phyloP scores from a whole-genome alignment of 1,140 invertebrate genomes.

The Chironomus tepperi region DNA sequence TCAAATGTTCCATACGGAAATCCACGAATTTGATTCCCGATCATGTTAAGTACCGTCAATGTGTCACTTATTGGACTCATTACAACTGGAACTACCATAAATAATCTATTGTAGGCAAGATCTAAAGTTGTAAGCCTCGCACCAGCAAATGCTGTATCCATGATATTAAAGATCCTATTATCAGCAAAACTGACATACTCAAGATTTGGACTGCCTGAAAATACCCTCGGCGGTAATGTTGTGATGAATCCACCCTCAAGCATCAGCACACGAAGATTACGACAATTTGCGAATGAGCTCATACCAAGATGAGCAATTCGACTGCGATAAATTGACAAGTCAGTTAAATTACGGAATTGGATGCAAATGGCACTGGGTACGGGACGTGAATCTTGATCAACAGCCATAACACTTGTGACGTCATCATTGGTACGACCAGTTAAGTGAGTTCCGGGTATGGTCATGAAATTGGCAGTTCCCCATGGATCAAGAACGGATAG shows the following conservation, averaged over 20 bases:
- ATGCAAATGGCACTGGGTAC: not conserved
- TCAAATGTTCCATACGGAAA: constrained; percentile 64
- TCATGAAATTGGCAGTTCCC: not conserved
- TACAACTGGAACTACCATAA: not conserved
- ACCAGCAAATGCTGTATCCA: not conserved
- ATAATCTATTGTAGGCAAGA: not conserved
- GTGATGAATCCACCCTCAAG: no score
- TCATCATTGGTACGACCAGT: not conserved
- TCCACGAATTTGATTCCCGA: constrained; percentile 59
- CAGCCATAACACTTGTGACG: not conserved
- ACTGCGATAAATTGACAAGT: not conserved
- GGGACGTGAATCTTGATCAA: not conserved
- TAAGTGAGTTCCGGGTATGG: not conserved
- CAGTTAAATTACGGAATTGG: not conserved
- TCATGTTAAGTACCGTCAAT: constrained; percentile 49
- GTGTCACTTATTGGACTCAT: not conserved
- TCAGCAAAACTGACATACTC: constrained; percentile 33
- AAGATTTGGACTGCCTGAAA: not conserved
- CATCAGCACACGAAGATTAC: no score
- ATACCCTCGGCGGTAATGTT: no score
- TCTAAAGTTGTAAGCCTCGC: not conserved
- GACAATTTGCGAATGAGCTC: no score
- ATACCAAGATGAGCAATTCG: no score
- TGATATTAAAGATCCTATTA: not conserved
- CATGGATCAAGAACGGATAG: not conserved